Base-by-base conservation (phyloP, 2,888 invertebrate genomes). In the Caenorhabditis sp. region DNA sequence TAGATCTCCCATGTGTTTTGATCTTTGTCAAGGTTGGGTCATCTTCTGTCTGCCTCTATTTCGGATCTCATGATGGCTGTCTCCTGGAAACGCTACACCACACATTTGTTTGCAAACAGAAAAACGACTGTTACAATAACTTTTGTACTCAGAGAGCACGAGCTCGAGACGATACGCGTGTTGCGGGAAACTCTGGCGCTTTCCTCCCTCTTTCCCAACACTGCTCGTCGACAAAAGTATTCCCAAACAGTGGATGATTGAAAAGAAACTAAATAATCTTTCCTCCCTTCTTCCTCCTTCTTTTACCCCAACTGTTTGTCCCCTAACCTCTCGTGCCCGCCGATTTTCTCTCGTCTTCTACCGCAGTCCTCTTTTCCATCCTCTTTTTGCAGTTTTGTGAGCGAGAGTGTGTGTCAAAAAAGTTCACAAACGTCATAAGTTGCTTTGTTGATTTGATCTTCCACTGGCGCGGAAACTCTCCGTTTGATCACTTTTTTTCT, bases 371-470 rank as follows among this genome's bases (percentile, higher is more conserved):
- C 38, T 56, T 44, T 54, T 24, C 35, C 54, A 41, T 63, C 28
- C 24, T 51, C 51, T 69, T 77, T 38, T 51, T 51, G 38, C 59
- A 61, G 38, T 69, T 77, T 70, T 68, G 59, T 58, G 66, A 41
- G 73, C 44, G 61, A 44, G 72, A 31, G 73, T 22, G 76, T 70
- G 79, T 79, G 79, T 79, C 79, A 79, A 69, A 70, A 76, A 70
- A 79, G 79, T 79, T 79, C 79, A 79, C 70, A 79, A 70, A 79
- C 79, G 79, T 79, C 79, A 79, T 79, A 64, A 79, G 79, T 70
- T 79, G 61, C 77, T 64, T 70, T 79, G 79, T 79, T 79, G 79
- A 79, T 70, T 64, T 79, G 70, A 79, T 79, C 79, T 70, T 70
- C 63, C 77, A 69, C 77, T 66, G 58, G 66, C 66, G 75, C 64